Evolutionary conservation across 2,888 invertebrate species (phyloP), one percentile per base, ranked within the genome.

Genomic region (Tupiocoris notatus): DNA sequence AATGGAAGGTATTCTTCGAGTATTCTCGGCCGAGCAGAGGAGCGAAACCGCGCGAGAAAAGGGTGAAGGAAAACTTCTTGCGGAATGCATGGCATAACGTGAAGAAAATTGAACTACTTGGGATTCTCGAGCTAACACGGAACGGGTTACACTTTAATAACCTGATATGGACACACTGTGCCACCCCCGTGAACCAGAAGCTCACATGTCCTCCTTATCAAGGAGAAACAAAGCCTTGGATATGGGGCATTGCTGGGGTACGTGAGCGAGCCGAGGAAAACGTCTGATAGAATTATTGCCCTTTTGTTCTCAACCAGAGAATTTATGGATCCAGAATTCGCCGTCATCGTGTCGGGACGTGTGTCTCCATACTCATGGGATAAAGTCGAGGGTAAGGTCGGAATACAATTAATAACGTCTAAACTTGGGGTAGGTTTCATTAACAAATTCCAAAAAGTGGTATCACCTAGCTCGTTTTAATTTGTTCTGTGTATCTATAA

Each of bases 101-200:
- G 24, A 74, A 57, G 74, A 64, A 74, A 74, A 64, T 74, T 63
- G 64, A 74, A 74, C 74, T 74, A 64, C 74, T 74, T 74, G 74
- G 65, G 64, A 64, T 74, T 70, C 70, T 17, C 59, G 23, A 58
- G 70, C 24, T 58, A 59, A 59, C 70, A 59, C 59, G 70, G 58
- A 58, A 70, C 58, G 70, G 59, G 58, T 59, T 70, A 70, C 70
- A 59, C 61, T 70, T 70, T 70, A 70, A 59, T 70, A 70, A 70
- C 58, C 24, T 70, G 70, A 70, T 70, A 70, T 2, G 70, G 58
- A 12, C 58, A 39, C 3, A 39, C 39, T 39, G 39, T 39, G 39
- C 39, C 39, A 39, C 12, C 39, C 39, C 12, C 3, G 39, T 12
- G 6, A 39, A 12, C 39, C 39, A n/a, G n/a, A n/a, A n/a, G n/a